Conservation (phyloP, 2,888 invertebrate genomes). For the Spisula solida region DNA sequence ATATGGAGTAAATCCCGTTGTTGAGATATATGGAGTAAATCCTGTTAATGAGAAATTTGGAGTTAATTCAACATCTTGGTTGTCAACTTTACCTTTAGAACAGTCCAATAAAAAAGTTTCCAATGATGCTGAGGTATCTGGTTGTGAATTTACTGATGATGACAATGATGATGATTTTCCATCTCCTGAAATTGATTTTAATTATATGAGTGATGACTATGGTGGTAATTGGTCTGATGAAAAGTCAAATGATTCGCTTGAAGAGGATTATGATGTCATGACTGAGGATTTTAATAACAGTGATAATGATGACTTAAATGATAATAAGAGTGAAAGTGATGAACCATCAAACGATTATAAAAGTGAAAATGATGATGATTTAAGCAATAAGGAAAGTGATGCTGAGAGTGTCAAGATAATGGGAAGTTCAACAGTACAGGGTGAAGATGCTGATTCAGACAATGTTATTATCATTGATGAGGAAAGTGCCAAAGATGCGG, state of each 20-base stretch:
- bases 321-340: slow-evolving; percentile 32
- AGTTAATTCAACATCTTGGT: neutral
- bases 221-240: slow-evolving; percentile 38
- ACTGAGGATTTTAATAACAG: slow-evolving; percentile 19
- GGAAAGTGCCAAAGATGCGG: neutral
- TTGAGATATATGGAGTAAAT: too few species aligned
- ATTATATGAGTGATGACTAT: slow-evolving; percentile 43
- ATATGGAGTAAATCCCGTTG: too few species aligned
- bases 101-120: neutral
- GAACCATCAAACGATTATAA: slow-evolving; percentile 30
- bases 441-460: too few species aligned
- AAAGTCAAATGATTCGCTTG: slow-evolving; percentile 14
- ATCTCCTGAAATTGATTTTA: slow-evolving; percentile 56
- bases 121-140: slow-evolving; percentile 22
- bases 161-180: slow-evolving; percentile 50
- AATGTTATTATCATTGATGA: neutral
- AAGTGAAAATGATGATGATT: slow-evolving; percentile 24
- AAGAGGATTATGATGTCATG: neutral
- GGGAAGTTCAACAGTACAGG: neutral
- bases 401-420: slow-evolving; percentile 4
- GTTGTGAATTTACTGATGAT: slow-evolving; percentile 57
- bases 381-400: neutral
- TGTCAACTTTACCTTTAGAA: neutral
- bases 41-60: neutral
- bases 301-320: slow-evolving; percentile 29